Evolutionary conservation across 2,888 invertebrate genomes (phyloP).

Genomic region (Lasius fuliginosus): DNA sequence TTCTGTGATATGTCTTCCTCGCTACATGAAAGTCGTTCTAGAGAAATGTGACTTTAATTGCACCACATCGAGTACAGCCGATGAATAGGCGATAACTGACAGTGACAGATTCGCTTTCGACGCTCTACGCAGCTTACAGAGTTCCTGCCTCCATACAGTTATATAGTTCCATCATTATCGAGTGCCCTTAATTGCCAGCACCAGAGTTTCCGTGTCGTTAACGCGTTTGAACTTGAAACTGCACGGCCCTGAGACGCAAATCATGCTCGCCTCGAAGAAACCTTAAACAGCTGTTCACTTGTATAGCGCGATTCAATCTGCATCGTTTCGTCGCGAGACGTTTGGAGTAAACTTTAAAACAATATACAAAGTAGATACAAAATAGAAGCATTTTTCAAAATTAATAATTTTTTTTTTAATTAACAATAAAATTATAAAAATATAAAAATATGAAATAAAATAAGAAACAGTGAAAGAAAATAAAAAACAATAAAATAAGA

Average conservation of each 20-base stretch:
- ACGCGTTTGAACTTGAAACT: constrained; percentile 74
- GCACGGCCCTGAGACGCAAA: constrained; percentile 70
- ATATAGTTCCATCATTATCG: constrained; percentile 73
- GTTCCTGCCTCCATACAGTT: constrained; percentile 65
- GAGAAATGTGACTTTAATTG: constrained; percentile 45
- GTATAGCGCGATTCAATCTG: constrained; percentile 68
- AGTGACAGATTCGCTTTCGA: constrained; percentile 73
- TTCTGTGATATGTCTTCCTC: constrained; percentile 21
- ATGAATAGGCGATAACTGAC: constrained; percentile 72
- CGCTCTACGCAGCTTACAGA: constrained; percentile 64
- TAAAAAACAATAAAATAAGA: background rate
- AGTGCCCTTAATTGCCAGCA: constrained; percentile 75
- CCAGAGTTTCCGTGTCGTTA: constrained; percentile 44
- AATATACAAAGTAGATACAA: background rate
- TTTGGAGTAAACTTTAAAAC: background rate
- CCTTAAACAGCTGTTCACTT: constrained; percentile 62
- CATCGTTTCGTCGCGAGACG: constrained; percentile 19
- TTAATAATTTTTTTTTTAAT: background rate
- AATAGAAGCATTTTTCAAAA: background rate
- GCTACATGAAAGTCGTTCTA: background rate
- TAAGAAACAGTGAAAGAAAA: no score
- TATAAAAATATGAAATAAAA: no score
- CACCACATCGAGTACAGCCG: constrained; percentile 30
- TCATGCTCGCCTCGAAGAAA: constrained; percentile 66
- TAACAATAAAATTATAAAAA: background rate